phyloP scores from a whole-genome alignment of 1,140 invertebrate species.

The Lethrus apterus region DNA sequence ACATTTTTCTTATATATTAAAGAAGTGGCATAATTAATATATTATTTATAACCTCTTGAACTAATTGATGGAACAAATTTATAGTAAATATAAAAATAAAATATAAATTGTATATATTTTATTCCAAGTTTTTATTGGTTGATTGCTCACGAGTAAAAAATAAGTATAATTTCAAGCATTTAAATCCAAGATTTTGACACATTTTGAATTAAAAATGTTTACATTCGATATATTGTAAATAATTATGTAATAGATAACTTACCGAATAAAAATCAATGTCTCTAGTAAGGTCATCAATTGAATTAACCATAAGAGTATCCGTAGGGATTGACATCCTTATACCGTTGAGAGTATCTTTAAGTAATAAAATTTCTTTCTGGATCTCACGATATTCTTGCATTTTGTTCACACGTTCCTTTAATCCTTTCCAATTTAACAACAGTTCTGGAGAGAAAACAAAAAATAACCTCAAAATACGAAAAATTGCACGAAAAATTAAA shows the following conservation, averaged over 20 bases:
- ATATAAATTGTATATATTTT: too few species aligned
- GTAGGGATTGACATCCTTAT: conserved; percentile 12
- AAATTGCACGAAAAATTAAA: neutral
- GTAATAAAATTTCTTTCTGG: conserved; percentile 31
- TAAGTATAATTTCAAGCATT: too few species aligned
- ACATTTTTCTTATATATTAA: too few species aligned
- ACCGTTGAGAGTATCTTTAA: conserved; percentile 23
- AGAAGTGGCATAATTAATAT: too few species aligned
- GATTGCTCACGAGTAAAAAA: too few species aligned
- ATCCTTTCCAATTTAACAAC: conserved; percentile 33
- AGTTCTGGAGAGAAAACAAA: conserved; percentile 33
- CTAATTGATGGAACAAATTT: too few species aligned
- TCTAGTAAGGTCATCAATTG: conserved; percentile 22
- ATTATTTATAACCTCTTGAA: too few species aligned
- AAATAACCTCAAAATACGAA: too few species aligned
- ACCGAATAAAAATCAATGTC: conserved; percentile 25
- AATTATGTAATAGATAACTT: conserved; percentile 17
- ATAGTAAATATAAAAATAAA: too few species aligned
- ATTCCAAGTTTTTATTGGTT: too few species aligned
- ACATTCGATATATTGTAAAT: neutral
- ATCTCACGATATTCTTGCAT: conserved; percentile 36
- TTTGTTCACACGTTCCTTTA: conserved; percentile 29
- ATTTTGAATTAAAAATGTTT: neutral
- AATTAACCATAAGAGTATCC: conserved; percentile 19
- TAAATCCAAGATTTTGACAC: neutral